Evolutionary conservation across 2,888 invertebrate species (phyloP).

Genomic region (Clitarchus hookeri): DNA sequence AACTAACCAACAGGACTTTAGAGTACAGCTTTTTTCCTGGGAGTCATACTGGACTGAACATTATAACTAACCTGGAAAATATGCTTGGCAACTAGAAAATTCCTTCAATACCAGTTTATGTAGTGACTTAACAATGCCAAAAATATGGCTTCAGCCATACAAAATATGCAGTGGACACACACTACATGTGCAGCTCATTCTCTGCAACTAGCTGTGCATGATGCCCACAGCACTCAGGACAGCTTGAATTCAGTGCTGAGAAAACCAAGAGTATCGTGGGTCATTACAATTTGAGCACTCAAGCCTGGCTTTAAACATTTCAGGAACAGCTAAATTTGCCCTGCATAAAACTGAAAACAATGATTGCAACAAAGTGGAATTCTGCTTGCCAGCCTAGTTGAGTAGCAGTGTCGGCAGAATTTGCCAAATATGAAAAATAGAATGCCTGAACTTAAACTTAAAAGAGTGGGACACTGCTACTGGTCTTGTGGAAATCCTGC

Average conservation of each 20-base stretch:
- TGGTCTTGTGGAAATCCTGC: conserved; percentile 1
- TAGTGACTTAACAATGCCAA: background rate
- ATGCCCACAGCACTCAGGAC: background rate
- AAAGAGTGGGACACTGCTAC: background rate
- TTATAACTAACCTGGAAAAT: background rate
- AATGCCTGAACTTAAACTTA: background rate
- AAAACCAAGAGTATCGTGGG: background rate
- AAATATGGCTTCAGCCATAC: background rate
- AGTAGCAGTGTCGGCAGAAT: background rate
- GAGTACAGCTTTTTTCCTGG: background rate
- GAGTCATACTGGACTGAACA: background rate
- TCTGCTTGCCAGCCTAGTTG: background rate
- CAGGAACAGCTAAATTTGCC: background rate
- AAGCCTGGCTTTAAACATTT: background rate
- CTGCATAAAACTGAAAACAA: background rate
- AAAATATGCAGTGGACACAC: conserved; percentile 1
- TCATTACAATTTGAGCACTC: background rate
- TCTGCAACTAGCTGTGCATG: background rate
- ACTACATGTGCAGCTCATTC: background rate
- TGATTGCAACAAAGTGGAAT: background rate
- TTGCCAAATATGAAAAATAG: background rate
- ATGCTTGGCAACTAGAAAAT: background rate
- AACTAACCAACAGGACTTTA: background rate
- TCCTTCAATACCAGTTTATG: background rate
- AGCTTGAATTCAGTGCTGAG: background rate